These are phyloP conservation scores for Steinernema scapterisci DNA, from an alignment of 2,888 invertebrate species.

Conservation along the genomic window DNA sequence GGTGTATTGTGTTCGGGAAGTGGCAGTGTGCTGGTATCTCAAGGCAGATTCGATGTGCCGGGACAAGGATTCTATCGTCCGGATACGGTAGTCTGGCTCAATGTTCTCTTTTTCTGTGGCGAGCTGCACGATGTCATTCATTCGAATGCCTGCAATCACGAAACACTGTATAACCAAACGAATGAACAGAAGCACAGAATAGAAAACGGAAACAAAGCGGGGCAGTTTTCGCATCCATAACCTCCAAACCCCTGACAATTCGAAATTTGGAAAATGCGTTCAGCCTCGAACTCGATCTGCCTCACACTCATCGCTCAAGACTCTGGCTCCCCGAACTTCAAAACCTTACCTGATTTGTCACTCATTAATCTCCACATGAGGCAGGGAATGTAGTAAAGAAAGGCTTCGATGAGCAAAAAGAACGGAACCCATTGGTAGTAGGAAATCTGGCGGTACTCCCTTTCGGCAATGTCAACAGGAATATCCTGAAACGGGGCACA, in stretches of 20 bases:
- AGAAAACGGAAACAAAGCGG: no score
- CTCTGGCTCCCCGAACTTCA: not conserved
- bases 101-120: slow-evolving; percentile 68
- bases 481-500: slow-evolving; percentile 52
- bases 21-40: slow-evolving; percentile 67
- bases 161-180: not conserved
- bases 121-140: slow-evolving; percentile 67
- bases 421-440: slow-evolving; percentile 66
- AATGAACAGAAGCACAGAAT: no score
- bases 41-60: slow-evolving; percentile 66
- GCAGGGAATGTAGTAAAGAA: slow-evolving; percentile 71
- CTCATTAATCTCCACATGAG: slow-evolving; percentile 71
- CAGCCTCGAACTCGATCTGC: no score
- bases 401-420: slow-evolving; percentile 70
- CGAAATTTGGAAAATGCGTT: no score
- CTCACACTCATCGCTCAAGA: no score
- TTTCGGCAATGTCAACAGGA: slow-evolving; percentile 68
- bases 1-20: slow-evolving; percentile 65
- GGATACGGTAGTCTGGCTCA: slow-evolving; percentile 66
- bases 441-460: slow-evolving; percentile 67
- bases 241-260: no score
- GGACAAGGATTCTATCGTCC: slow-evolving; percentile 66
- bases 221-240: no score
- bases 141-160: slow-evolving; percentile 56
- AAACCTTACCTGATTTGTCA: slow-evolving; percentile 69